Evolutionary conservation across 2,888 invertebrate genomes (phyloP), one percentile per base, ranked within the genome.

Genomic region (Boloria selene): DNA sequence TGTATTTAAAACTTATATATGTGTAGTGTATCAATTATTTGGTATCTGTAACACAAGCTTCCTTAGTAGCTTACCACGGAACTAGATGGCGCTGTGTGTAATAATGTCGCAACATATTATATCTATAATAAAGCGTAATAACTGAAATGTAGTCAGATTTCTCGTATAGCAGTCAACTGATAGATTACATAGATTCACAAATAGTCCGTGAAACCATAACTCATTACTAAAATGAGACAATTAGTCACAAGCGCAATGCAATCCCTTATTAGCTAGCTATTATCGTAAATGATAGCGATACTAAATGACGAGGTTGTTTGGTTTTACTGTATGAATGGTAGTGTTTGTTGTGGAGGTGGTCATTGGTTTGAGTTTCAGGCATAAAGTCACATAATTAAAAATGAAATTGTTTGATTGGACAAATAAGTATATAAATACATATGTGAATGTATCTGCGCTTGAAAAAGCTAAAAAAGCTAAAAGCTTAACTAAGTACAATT

Each of bases 181-280:
- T 38, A 59, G 10, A 31, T 50, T 16, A 38, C 38, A 50, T 5
- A 26, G 31, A 49, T 10, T 7, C 6, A 51, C 54, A 52, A 16
- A 60, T 61, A 50, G 59, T 31, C 59, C 45, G 14, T 62, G 59
- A 62, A 62, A 47, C 56, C 54, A 51, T 56, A 63, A 26, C 51
- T 53, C 59, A 70, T 70, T 67, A 65, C 65, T 56, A 59, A 59
- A 63, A 65, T 56, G 42, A 58, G 50, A 38, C 65, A 65, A 70
- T 70, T 70, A 70, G 60, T 65, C 67, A 70, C 65, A 45, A 70
- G 62, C 55, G 53, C 51, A 61, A 53, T 13, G 16, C 51, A 56
- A 64, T 62, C 64, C 67, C 55, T 63, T 61, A 65, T 65, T 63
- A 60, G 44, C 54, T 38, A 16, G 22, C 54, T 49, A 69, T 67